Conservation (phyloP, 2,113 vertebrate species). For the Phalacrocorax brasilianus region DNA sequence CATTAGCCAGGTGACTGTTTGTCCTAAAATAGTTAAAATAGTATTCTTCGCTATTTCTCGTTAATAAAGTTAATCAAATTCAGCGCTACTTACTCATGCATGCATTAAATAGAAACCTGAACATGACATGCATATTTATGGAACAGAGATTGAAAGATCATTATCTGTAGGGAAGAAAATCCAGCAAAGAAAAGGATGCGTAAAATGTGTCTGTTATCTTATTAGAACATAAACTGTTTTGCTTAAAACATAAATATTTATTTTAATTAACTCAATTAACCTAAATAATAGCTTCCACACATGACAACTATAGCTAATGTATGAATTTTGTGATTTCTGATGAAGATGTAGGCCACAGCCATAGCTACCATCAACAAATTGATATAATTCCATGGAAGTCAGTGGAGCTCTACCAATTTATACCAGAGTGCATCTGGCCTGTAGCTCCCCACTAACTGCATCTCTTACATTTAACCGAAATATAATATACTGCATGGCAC, state of each 20-base stretch:
- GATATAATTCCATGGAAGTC: background rate
- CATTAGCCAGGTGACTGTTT: conserved; percentile 45
- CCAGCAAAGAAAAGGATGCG: conserved; percentile 51
- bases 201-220: conserved; percentile 65
- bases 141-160: conserved; percentile 71
- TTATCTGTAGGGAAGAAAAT: conserved; percentile 66
- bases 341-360: background rate
- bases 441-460: background rate
- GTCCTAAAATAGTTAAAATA: conserved; percentile 73
- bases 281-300: conserved; percentile 64
- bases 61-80: conserved; percentile 80
- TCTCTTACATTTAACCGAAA: background rate
- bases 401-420: background rate
- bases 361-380: background rate
- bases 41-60: conserved; percentile 72
- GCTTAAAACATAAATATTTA: conserved; percentile 72
- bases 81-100: conserved; percentile 66
- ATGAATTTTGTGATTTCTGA: conserved; percentile 34
- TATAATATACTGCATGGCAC: background rate
- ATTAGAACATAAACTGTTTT: conserved; percentile 67
- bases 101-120: conserved; percentile 71
- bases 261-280: conserved; percentile 72
- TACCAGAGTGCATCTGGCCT: background rate
- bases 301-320: conserved; percentile 52
- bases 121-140: conserved; percentile 75